Conservation (phyloP, 2,888 invertebrate genomes). For the Sceliomorpha sp. region DNA sequence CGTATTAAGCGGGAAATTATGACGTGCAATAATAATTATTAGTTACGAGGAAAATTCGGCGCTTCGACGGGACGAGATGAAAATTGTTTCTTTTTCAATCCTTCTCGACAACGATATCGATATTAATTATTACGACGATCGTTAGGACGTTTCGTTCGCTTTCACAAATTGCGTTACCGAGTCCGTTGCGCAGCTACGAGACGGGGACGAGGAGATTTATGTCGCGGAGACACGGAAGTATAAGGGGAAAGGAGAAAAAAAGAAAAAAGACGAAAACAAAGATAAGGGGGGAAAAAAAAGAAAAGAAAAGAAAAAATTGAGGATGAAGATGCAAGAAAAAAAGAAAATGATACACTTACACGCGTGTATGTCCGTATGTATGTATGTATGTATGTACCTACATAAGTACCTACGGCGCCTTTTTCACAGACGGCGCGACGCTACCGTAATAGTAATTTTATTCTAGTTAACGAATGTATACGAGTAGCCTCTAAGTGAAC, state of each 20-base stretch:
- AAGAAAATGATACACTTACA: constrained; percentile 44
- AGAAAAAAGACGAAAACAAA: constrained; percentile 23
- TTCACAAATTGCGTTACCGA: constrained; percentile 54
- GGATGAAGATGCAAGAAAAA: constrained; percentile 41
- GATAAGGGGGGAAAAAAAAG: constrained; percentile 23
- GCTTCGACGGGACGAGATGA: too few species aligned
- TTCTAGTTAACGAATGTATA: constrained; percentile 81
- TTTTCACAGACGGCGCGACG: constrained; percentile 61
- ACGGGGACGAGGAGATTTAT: constrained; percentile 54
- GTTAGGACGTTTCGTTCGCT: too few species aligned
- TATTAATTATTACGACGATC: too few species aligned
- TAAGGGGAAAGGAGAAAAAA: constrained; percentile 49
- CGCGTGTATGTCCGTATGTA: constrained; percentile 48
- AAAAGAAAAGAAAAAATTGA: constrained; percentile 32
- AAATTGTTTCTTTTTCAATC: too few species aligned
- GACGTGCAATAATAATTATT: too few species aligned
- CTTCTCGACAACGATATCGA: too few species aligned
- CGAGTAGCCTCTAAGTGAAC: constrained; percentile 78
- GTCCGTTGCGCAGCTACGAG: constrained; percentile 57
- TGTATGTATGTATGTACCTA: constrained; percentile 68
- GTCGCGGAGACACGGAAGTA: constrained; percentile 54
- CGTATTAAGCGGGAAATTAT: too few species aligned
- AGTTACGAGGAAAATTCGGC: too few species aligned
- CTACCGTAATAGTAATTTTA: constrained; percentile 73
- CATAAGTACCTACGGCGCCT: constrained; percentile 64